phyloP scores from a whole-genome alignment of 2,888 invertebrate species.

The Timema cristinae region DNA sequence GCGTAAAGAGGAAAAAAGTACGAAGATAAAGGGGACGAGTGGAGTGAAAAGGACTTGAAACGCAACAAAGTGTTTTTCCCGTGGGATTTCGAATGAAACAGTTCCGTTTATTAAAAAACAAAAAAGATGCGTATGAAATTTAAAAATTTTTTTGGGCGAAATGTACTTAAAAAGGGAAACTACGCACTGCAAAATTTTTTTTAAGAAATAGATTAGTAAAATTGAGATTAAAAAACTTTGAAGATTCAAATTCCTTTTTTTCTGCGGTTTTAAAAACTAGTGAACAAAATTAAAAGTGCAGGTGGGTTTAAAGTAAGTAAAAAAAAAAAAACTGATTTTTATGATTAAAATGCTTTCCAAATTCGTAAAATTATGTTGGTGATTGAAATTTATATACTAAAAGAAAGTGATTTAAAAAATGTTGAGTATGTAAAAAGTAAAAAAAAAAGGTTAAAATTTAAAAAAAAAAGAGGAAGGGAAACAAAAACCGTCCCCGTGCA shows the following conservation, averaged over 20 bases:
- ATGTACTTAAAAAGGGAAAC: too few relatives aligned
- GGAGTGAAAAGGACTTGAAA: background rate
- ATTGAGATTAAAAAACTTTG: background rate
- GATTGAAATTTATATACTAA: background rate
- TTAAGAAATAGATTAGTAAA: background rate
- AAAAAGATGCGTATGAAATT: background rate
- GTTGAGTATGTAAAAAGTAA: background rate
- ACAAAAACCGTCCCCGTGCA: background rate
- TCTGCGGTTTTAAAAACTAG: background rate
- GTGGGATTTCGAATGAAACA: background rate
- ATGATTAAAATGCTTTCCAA: slow-evolving; percentile 7
- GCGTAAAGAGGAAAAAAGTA: background rate
- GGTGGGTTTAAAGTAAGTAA: background rate
- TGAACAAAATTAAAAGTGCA: background rate
- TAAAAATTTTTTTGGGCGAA: too few relatives aligned
- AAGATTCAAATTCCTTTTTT: background rate
- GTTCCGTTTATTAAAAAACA: background rate
- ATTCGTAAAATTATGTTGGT: background rate
- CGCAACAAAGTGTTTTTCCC: background rate
- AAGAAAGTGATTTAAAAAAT: background rate
- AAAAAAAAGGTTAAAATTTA: background rate
- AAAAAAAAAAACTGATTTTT: background rate
- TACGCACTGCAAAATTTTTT: background rate
- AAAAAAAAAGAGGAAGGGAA: background rate
- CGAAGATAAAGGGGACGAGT: background rate